Evolutionary conservation across 2,797 vertebrate genomes (phyloP).

Genomic region (Myiotriccus ornatus): DNA sequence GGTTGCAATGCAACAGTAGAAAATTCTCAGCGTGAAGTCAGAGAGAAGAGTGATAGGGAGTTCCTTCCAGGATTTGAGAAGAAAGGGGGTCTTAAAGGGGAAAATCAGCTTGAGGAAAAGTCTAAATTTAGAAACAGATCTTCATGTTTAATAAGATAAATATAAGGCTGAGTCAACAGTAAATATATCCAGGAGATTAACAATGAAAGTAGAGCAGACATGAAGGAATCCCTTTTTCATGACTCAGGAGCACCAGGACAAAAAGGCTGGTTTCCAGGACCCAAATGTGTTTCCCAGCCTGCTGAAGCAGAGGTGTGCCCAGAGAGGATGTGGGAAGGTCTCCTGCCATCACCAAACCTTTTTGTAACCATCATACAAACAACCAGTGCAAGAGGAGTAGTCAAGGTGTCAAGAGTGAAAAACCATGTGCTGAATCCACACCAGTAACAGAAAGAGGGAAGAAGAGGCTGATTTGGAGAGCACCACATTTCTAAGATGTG

Average conservation of each 20-base stretch:
- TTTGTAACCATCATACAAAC: not conserved
- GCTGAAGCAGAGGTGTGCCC: not conserved
- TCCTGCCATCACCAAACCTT: not conserved
- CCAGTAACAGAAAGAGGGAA: not conserved
- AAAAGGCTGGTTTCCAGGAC: not conserved
- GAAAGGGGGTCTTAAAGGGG: not conserved
- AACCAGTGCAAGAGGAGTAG: not conserved
- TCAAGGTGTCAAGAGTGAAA: not conserved
- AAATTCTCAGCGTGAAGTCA: not conserved
- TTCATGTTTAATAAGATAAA: constrained; percentile 12
- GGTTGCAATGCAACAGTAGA: not conserved
- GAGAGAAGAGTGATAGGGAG: not conserved
- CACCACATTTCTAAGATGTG: not conserved
- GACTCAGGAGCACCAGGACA: not conserved
- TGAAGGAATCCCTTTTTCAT: not conserved
- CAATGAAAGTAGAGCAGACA: not conserved
- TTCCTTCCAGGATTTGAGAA: not conserved
- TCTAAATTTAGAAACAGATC: constrained; percentile 32
- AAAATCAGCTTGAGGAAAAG: constrained; percentile 11
- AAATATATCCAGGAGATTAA: constrained; percentile 26
- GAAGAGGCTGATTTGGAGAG: not conserved
- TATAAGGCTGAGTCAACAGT: constrained; percentile 31
- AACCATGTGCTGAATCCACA: not conserved
- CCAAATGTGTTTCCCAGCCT: not conserved
- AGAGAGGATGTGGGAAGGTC: not conserved